Base-by-base conservation (phyloP, 2,113 vertebrate genomes). In the Tragelaphus imberbis region DNA sequence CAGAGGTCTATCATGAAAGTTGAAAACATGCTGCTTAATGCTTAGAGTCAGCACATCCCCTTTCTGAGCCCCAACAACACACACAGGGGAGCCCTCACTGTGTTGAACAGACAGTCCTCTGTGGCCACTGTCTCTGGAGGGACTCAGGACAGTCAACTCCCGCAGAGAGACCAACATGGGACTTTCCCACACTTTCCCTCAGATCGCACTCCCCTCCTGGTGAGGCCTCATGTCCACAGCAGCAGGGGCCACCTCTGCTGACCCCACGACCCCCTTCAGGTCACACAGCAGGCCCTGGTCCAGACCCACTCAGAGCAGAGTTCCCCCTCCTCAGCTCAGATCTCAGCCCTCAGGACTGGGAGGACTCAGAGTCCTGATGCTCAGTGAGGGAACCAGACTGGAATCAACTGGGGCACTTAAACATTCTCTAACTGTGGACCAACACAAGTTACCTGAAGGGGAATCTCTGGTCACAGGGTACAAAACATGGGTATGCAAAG, bases 201-300 rank as follows among this genome's bases (percentile, higher is more conserved):
- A 5, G 36, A 25, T 25, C 36, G 0, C 1, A 23, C 36, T 75
- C 68, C 68, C 21, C 36, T 63, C 68, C 68, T 40, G 68, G 21
- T 75, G 68, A 75, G 36, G 17, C 10, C 68, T 63, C 28, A 61
- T 21, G 59, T 4, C 28, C 59, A 61, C 27, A 61, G 59, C 59
- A 61, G 27, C 59, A 28, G 25, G 59, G 27, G 59, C 1, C 59
- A 63, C 59, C 10, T 25, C n/a, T 3, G 10, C n/a, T 3, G 68
- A 75, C 19, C n/a, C 4, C 2, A 21, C 19, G 1, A 23, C 11
- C 68, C 4, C n/a, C 5, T 75, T 1, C n/a, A 12, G n/a, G n/a
- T 75, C 68, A 75, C 68, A 75, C 19, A 11, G n/a, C 19, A 40
- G 28, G n/a, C n/a, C 19, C 68, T 25, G 21, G 10, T 75, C 68